Evolutionary conservation across 2,113 vertebrate genomes (phyloP).

Genomic region (Passer domesticus): DNA sequence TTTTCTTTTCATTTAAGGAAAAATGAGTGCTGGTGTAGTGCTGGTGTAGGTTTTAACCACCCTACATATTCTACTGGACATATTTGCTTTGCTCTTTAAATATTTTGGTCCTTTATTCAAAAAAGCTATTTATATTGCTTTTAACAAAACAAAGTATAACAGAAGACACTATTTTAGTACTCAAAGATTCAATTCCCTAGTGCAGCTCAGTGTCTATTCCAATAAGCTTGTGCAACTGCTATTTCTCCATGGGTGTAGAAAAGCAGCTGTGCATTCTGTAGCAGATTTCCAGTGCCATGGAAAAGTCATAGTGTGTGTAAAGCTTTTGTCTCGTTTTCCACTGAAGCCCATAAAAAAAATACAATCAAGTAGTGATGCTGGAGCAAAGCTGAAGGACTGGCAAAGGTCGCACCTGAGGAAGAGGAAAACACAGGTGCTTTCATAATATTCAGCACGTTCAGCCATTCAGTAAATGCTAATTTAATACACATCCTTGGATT

Average conservation of each 20-base stretch:
- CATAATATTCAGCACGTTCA: not conserved
- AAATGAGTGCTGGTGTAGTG: not conserved
- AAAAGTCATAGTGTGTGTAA: not conserved
- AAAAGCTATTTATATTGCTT: not conserved
- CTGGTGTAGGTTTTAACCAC: not conserved
- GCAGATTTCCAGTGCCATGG: not conserved
- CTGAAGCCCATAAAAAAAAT: not conserved
- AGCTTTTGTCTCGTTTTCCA: not conserved
- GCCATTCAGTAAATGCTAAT: not conserved
- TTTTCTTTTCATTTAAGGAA: not conserved
- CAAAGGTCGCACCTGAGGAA: not conserved
- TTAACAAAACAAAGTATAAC: not conserved
- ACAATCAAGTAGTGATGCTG: not conserved
- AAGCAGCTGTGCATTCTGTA: not conserved
- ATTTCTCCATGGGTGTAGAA: not conserved
- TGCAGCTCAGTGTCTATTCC: not conserved
- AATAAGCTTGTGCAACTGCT: not conserved
- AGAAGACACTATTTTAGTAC: not conserved
- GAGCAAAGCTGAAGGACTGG: not conserved
- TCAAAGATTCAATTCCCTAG: not conserved
- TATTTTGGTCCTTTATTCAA: not conserved
- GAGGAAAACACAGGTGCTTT: not conserved
- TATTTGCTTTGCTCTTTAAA: not conserved
- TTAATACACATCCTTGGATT: not conserved
- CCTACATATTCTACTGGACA: not conserved